Conservation (phyloP, 2,888 invertebrate genomes). For the Pandemis corylana region DNA sequence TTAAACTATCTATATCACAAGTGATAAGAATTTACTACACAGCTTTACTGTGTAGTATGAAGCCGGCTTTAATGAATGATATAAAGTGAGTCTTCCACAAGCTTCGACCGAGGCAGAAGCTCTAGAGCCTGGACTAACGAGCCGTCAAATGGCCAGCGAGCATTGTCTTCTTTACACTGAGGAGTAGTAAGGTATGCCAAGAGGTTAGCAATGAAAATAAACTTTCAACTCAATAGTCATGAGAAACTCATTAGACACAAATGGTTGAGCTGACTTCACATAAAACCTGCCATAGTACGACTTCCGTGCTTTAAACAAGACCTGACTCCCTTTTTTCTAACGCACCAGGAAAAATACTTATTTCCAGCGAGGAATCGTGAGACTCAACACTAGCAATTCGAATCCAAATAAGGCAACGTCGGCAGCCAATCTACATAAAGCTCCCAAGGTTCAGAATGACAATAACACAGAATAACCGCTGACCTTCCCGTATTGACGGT, state of each 20-base stretch:
- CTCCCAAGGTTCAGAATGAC: constrained; percentile 38
- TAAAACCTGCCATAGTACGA: not conserved
- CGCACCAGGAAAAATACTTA: constrained; percentile 21
- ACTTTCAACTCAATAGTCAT: not conserved
- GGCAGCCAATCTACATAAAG: constrained; percentile 34
- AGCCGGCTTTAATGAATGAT: not conserved
- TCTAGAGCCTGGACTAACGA: constrained; percentile 46
- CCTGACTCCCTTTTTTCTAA: constrained; percentile 3
- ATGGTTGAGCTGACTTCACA: not conserved
- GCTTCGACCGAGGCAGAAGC: constrained; percentile 42
- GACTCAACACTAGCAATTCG: constrained; percentile 40
- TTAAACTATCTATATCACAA: not conserved
- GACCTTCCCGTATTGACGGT: constrained; percentile 52
- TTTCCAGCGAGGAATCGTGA: constrained; percentile 21
- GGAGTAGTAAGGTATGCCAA: constrained; percentile 29
- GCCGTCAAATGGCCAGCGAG: constrained; percentile 47
- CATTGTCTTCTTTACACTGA: constrained; percentile 50
- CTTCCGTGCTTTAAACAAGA: not conserved
- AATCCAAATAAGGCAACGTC: constrained; percentile 37
- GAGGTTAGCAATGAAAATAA: not conserved
- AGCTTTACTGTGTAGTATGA: not conserved
- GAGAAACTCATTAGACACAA: not conserved
- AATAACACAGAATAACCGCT: constrained; percentile 48
- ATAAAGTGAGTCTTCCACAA: constrained; percentile 2
- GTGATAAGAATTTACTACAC: not conserved